These are phyloP conservation scores for Laothoe populi DNA, from an alignment of 2,888 invertebrate genomes.

Conservation along the genomic window DNA sequence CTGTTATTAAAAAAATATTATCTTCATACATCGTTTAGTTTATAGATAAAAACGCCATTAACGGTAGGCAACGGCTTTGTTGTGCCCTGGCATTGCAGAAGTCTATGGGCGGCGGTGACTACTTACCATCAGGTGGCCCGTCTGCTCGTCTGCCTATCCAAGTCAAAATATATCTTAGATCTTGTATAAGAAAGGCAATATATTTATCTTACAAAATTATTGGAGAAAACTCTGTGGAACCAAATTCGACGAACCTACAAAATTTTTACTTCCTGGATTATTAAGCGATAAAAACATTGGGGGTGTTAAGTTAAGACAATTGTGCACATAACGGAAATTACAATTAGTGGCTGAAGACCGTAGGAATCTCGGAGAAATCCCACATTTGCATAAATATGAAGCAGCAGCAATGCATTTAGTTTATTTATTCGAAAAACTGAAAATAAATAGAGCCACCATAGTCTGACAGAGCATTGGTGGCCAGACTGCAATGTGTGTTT, in stretches of 20 bases:
- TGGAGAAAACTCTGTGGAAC: slow-evolving; percentile 48
- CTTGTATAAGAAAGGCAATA: slow-evolving; percentile 46
- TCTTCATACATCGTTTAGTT: too few species aligned
- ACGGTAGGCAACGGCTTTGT: too few species aligned
- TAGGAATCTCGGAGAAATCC: slow-evolving; percentile 97
- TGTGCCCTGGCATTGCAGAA: too few species aligned
- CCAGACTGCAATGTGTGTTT: slow-evolving; percentile 91
- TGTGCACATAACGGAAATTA: slow-evolving; percentile 87
- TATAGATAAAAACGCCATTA: too few species aligned
- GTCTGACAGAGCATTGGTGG: slow-evolving; percentile 98
- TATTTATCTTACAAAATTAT: slow-evolving; percentile 66
- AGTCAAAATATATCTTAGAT: neutral
- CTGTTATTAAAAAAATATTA: too few species aligned
- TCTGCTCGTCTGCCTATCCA: too few species aligned
- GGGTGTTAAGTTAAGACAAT: slow-evolving; percentile 90
- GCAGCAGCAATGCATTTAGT: slow-evolving; percentile 91
- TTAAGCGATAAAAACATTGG: slow-evolving; percentile 96
- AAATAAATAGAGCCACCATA: slow-evolving; percentile 85
- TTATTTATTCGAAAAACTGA: slow-evolving; percentile 84
- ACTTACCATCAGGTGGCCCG: too few species aligned
- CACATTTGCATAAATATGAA: slow-evolving; percentile 91
- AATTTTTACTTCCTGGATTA: slow-evolving; percentile 91
- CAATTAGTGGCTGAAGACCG: slow-evolving; percentile 93
- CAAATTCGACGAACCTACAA: slow-evolving; percentile 55
- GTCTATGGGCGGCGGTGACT: too few species aligned